phyloP scores from a whole-genome alignment of 2,113 vertebrate genomes.

The Corythornis vintsioides region DNA sequence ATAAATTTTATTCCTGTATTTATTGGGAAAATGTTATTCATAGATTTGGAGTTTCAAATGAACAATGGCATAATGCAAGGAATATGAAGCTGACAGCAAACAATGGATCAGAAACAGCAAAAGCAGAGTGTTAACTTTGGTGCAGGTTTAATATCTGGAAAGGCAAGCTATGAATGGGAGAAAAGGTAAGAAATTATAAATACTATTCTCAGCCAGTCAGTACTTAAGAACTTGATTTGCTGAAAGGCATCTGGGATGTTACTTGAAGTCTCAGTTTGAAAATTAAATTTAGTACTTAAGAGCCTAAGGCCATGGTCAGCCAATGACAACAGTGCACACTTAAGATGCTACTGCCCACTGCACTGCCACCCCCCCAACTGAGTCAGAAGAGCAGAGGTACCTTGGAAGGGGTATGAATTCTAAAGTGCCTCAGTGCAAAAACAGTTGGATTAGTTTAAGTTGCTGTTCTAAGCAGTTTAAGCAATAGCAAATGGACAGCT shows the following conservation, averaged over 20 bases:
- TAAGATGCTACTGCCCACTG: background rate
- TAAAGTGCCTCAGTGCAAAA: background rate
- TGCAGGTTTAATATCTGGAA: background rate
- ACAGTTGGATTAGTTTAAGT: background rate
- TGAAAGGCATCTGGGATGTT: background rate
- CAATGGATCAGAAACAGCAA: background rate
- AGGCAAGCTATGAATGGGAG: background rate
- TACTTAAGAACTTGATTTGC: background rate
- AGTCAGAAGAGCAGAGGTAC: background rate
- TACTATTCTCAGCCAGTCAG: background rate
- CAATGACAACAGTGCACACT: fast-evolving
- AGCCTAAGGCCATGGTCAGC: background rate
- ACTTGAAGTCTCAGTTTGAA: background rate
- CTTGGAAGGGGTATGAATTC: background rate
- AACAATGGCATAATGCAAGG: background rate
- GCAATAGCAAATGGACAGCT: background rate
- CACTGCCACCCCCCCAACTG: background rate
- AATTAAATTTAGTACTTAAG: background rate
- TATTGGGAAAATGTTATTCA: background rate
- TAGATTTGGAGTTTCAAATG: background rate
- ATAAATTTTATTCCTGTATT: background rate
- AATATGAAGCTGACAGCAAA: background rate
- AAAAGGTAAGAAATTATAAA: background rate
- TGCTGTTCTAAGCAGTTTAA: background rate
- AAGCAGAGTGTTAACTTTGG: background rate